Percentiles rank a stretch among this genome's conserved stretches.
Conservation (phyloP, 2,113 vertebrate genomes). For the Vombatus ursinus region DNA sequence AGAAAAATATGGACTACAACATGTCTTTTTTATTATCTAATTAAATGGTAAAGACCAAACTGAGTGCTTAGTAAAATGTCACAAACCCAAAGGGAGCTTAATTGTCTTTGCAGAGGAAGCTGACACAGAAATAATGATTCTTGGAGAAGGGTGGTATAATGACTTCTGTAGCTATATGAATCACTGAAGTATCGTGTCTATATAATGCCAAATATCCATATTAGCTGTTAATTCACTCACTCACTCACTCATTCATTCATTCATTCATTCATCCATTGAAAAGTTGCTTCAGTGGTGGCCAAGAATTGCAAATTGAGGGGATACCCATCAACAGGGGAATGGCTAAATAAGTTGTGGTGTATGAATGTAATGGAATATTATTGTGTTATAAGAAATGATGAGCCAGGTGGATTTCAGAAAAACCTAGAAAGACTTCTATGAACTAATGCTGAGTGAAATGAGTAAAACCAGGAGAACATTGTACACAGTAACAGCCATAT, state of each 20-base stretch:
- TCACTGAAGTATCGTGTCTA: not conserved
- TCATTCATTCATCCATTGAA: not conserved
- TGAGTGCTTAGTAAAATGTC: not conserved
- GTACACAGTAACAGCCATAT: no score
- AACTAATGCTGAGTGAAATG: no score
- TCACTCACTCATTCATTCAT: not conserved
- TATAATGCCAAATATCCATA: constrained; percentile 30
- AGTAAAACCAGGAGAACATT: no score
- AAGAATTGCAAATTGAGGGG: no score
- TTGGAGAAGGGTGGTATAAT: not conserved
- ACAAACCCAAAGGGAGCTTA: not conserved
- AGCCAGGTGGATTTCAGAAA: no score
- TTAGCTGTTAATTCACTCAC: not conserved
- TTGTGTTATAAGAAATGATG: no score
- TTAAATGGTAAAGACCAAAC: not conserved
- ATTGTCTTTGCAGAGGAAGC: not conserved
- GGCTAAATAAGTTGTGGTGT: no score
- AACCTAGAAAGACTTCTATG: no score
- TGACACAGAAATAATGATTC: not conserved
- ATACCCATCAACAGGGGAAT: no score
- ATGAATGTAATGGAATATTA: no score
- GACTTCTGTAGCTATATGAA: not conserved
- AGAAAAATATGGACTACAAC: not conserved
- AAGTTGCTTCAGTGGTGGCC: not conserved
- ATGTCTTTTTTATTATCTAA: not conserved